Conservation (phyloP, 2,113 vertebrate species). For the Embiotoca jacksoni region DNA sequence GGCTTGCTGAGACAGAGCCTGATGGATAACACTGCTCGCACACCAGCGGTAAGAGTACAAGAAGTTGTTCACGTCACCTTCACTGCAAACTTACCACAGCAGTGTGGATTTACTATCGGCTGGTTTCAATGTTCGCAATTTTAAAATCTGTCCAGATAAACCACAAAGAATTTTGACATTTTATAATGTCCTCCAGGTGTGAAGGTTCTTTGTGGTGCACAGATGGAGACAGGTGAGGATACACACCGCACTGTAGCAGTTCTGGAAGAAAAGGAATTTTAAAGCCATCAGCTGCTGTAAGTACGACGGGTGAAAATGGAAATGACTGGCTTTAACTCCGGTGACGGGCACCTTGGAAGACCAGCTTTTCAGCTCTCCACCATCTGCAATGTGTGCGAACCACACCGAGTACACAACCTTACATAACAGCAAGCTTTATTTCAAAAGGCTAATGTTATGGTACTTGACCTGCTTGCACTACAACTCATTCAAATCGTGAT, state of each 20-base stretch:
- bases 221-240: slow-evolving; percentile 19
- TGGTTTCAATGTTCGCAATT: not conserved
- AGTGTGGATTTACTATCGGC: not conserved
- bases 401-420: slow-evolving; percentile 45
- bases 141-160: not conserved
- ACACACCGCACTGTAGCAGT: slow-evolving; percentile 2
- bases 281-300: slow-evolving; percentile 24
- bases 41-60: slow-evolving; percentile 79
- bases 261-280: slow-evolving; percentile 15
- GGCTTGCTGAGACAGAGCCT: slow-evolving; percentile 79
- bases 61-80: not conserved
- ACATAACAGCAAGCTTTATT: slow-evolving; percentile 54
- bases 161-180: not conserved
- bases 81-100: not conserved
- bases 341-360: slow-evolving; percentile 6
- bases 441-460: slow-evolving; percentile 42
- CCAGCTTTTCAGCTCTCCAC: slow-evolving; percentile 39
- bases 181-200: slow-evolving; percentile 57
- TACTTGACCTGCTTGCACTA: slow-evolving; percentile 50
- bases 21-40: slow-evolving; percentile 63
- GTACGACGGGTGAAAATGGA: slow-evolving; percentile 9
- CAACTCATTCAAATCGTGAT: slow-evolving; percentile 42
- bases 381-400: slow-evolving; percentile 46
- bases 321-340: slow-evolving; percentile 1
- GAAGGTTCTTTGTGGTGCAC: slow-evolving; percentile 32